Evolutionary conservation across 53 echinoderm and acorn worm species (phyloP), one percentile per base, ranked within the genome.

Genomic region (Apostichopus leukothele): DNA sequence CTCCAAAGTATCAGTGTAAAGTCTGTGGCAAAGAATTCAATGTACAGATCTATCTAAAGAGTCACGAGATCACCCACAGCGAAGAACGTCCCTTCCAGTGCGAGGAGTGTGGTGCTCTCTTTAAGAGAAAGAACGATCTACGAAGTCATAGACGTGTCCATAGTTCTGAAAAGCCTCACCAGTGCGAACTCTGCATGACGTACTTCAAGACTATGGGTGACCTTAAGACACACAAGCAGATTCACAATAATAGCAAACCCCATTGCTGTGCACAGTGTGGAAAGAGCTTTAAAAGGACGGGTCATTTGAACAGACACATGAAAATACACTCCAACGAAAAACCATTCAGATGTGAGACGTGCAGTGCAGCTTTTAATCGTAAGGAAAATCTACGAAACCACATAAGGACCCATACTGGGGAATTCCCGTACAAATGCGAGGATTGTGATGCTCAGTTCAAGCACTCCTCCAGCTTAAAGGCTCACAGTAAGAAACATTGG

Each of bases 51-150:
- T 96, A 96, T 75, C 92, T 96, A 9, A 96, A 96, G 54, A 94
- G 94, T 27, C 96, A 94, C 57, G 94, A 96, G 91, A 91, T 94
- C 75, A 94, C 92, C 5, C 96, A 96, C 92, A 94, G 94, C 81
- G 89, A 90, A 75, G 94, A 96, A 76, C 88, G 96, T 50, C 96
- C 96, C 7, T 96, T 93, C 86, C 96, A 96, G 86, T 96, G 96
- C 75, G 96, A 96, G 90, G 93, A 93, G 8, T 96, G 96, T 53
- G 96, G 96, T 18, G 96, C 96, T 22, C 89, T 96, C 89, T 96
- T 96, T 88, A 96, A 96, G 76, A 93, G 96, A 8, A 96, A 96
- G 89, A 96, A 93, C 57, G 96, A 96, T 88, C 88, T 96, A 7
- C 94, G 93, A 14, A 96, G 96, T 73, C 96, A 96, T 89, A 90